A percentile compares a stretch with the other conserved stretches of the same genome.
These are phyloP conservation scores for Melieria omissa DNA, from an alignment of 2,888 invertebrate species.

Conservation along the genomic window DNA sequence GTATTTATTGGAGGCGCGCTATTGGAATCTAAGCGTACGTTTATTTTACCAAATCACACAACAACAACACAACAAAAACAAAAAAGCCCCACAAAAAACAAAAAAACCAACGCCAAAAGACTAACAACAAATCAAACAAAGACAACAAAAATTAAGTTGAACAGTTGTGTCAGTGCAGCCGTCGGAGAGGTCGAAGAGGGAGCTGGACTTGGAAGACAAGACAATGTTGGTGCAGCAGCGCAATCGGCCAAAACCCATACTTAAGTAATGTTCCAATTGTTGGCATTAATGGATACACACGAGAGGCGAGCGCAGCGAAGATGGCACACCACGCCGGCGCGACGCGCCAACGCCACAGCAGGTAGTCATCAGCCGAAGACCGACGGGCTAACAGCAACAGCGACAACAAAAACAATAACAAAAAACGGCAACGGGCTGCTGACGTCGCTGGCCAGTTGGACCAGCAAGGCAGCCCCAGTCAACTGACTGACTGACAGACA, in stretches of 20 bases:
- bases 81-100: conserved; percentile 13
- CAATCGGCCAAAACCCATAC: conserved; percentile 25
- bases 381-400: background rate
- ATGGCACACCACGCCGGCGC: conserved; percentile 6
- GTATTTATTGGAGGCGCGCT: conserved; percentile 2
- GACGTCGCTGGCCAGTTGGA: background rate
- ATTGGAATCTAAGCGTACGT: background rate
- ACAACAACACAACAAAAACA: background rate
- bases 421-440: conserved; percentile 2
- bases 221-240: conserved; percentile 14
- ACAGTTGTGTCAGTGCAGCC: background rate
- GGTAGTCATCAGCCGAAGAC: conserved; percentile 13
- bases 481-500: no score
- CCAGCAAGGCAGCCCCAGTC: no score
- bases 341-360: conserved; percentile 29
- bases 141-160: background rate
- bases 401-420: conserved; percentile 1
- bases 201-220: conserved; percentile 6
- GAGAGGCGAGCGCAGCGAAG: conserved; percentile 8
- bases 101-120: background rate
- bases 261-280: conserved; percentile 37
- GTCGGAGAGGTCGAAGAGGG: background rate
- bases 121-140: conserved; percentile 25
- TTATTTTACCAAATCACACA: conserved; percentile 16
- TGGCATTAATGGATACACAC: conserved; percentile 35